A percentile compares a stretch with the other conserved stretches of the same genome.
phyloP scores from a whole-genome alignment of 2,888 invertebrate genomes.

The Drosophila kuntzei region DNA sequence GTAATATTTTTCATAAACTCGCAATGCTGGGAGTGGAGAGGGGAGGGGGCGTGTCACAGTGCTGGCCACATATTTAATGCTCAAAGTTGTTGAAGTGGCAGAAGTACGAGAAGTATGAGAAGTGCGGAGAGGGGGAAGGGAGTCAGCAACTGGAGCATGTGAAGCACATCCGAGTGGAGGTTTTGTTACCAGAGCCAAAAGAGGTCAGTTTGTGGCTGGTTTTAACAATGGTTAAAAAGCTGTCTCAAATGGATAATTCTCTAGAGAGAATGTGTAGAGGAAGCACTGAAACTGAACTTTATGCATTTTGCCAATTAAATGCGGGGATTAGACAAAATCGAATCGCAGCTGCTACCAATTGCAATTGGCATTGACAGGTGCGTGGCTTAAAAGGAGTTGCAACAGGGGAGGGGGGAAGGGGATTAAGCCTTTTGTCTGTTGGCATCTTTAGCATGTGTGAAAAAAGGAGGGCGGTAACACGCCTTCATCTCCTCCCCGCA shows the following conservation, averaged over 20 bases:
- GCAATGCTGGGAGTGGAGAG: slow-evolving; percentile 5
- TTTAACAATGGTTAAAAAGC: slow-evolving; percentile 12
- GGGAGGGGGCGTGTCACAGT: slow-evolving; percentile 33
- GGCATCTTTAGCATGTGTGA: slow-evolving; percentile 60
- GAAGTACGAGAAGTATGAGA: slow-evolving; percentile 15
- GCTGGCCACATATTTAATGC: slow-evolving; percentile 72
- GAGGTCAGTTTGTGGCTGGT: slow-evolving; percentile 49
- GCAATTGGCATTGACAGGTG: slow-evolving; percentile 42
- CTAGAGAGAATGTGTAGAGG: neutral
- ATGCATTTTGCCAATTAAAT: slow-evolving; percentile 41
- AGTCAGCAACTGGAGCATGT: slow-evolving; percentile 71
- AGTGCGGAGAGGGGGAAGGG: slow-evolving; percentile 14
- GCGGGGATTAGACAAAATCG: slow-evolving; percentile 53
- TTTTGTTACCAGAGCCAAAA: slow-evolving; percentile 27
- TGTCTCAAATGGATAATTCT: slow-evolving; percentile 15
- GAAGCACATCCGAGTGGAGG: slow-evolving; percentile 75
- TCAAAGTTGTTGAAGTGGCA: slow-evolving; percentile 68
- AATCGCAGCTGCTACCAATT: slow-evolving; percentile 41
- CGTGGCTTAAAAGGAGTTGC: slow-evolving; percentile 9
- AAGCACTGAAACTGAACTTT: neutral
- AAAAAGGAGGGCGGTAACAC: slow-evolving; percentile 24
- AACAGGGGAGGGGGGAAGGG: neutral
- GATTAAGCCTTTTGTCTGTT: slow-evolving; percentile 50
- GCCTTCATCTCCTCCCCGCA: neutral
- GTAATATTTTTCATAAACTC: slow-evolving; percentile 78